Evolutionary conservation across 1,140 invertebrate genomes (phyloP).

Genomic region (Aporrectodea caliginosa): DNA sequence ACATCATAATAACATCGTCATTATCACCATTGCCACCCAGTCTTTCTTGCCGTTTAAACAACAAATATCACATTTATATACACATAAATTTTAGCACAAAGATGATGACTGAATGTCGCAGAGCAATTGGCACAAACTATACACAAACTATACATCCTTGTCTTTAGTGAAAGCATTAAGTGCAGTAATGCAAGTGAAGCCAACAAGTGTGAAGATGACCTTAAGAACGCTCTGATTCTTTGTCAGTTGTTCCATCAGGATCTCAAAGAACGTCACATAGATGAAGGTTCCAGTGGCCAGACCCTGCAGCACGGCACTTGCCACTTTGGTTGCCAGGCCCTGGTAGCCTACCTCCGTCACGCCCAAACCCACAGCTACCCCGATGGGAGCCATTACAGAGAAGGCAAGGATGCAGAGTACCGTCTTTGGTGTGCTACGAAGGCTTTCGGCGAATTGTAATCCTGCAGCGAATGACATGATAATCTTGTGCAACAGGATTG

Average conservation of each 20-base stretch:
- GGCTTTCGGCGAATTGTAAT: conserved; percentile 3
- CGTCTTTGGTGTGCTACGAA: not conserved
- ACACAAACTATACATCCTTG: too few relatives aligned
- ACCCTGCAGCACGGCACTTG: conserved; percentile 61
- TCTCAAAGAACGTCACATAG: conserved; percentile 87
- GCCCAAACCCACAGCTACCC: conserved; percentile 64
- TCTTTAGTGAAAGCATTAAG: not conserved
- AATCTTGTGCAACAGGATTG: conserved; percentile 80
- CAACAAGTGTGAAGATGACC: conserved; percentile 7
- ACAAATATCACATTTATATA: too few relatives aligned
- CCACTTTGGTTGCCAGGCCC: not conserved
- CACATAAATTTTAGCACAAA: too few relatives aligned
- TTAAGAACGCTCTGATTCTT: conserved; percentile 1
- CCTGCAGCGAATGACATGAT: conserved; percentile 68
- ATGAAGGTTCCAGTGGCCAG: conserved; percentile 80
- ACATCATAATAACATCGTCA: too few relatives aligned
- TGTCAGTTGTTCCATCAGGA: conserved; percentile 57
- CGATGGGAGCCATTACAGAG: conserved; percentile 60
- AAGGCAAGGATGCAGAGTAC: conserved; percentile 35
- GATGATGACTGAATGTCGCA: too few relatives aligned
- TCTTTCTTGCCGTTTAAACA: too few relatives aligned
- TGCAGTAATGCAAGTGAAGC: not conserved
- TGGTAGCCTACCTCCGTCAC: conserved; percentile 57
- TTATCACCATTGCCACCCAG: too few relatives aligned
- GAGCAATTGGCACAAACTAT: too few relatives aligned